Percentiles rank a stretch among this genome's conserved stretches.
Evolutionary conservation across 1,140 invertebrate genomes (phyloP).

Genomic region (Armadillidium nasatum): DNA sequence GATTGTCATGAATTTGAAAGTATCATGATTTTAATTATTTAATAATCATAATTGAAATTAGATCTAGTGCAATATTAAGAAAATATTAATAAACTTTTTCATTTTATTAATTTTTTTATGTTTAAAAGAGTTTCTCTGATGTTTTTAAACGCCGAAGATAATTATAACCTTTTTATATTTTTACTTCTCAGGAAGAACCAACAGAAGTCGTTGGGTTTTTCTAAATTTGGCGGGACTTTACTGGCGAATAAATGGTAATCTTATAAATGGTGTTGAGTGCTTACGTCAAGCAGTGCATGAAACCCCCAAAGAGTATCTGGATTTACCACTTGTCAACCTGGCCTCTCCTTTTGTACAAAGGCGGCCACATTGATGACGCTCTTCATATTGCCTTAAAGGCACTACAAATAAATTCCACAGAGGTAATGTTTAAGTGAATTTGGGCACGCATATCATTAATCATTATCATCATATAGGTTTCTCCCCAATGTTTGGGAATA

Average conservation of each 20-base stretch:
- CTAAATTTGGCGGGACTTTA: conserved; percentile 62
- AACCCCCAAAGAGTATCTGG: conserved; percentile 54
- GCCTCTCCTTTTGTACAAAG: conserved; percentile 60
- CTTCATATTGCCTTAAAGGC: conserved; percentile 57
- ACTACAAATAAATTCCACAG: conserved; percentile 57
- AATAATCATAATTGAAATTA: too few relatives aligned
- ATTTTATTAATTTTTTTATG: too few relatives aligned
- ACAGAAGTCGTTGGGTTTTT: conserved; percentile 59
- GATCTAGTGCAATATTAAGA: too few relatives aligned
- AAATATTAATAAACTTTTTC: too few relatives aligned
- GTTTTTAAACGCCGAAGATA: too few relatives aligned
- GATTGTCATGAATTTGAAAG: too few relatives aligned
- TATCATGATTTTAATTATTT: too few relatives aligned
- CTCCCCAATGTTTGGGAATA: too few relatives aligned
- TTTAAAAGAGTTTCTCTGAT: too few relatives aligned
- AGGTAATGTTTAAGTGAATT: conserved; percentile 52
- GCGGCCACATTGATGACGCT: conserved; percentile 61
- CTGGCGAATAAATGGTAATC: conserved; percentile 62
- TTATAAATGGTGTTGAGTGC: conserved; percentile 61
- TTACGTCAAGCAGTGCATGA: conserved; percentile 56
- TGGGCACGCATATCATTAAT: not conserved
- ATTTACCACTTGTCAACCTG: conserved; percentile 60
- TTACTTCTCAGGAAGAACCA: not conserved
- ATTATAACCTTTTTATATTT: not conserved
- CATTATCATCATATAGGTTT: not conserved